Conservation (phyloP, 2,888 invertebrate species). For the Agonopterix arenella region DNA sequence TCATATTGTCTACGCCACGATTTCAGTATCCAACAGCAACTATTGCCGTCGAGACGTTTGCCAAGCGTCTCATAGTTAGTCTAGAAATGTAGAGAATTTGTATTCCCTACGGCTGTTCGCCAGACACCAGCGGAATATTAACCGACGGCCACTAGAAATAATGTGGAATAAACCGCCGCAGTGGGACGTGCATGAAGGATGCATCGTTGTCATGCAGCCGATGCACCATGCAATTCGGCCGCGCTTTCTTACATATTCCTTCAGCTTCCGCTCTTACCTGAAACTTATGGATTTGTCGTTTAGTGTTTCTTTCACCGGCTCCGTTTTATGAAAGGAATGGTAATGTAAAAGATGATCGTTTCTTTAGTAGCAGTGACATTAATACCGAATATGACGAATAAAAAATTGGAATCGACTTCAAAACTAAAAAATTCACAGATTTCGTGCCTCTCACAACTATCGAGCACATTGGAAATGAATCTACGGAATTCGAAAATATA, state of each 20-base stretch:
- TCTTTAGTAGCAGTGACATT: too few species aligned
- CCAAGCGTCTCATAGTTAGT: slow-evolving; percentile 44
- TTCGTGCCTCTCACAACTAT: too few species aligned
- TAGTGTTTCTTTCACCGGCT: slow-evolving; percentile 7
- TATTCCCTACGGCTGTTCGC: slow-evolving; percentile 51
- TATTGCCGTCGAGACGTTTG: slow-evolving; percentile 32
- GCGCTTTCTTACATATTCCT: slow-evolving; percentile 3
- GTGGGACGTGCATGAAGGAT: slow-evolving; percentile 54
- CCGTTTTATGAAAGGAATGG: slow-evolving; percentile 6
- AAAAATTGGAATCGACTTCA: too few species aligned
- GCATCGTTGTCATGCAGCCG: slow-evolving; percentile 30
- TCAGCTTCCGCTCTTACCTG: slow-evolving; percentile 6
- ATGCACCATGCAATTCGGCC: slow-evolving; percentile 11
- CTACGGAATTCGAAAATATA: too few species aligned
- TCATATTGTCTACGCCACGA: slow-evolving; percentile 2
- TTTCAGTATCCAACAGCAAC: slow-evolving; percentile 10
- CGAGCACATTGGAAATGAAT: too few species aligned
- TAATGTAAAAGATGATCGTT: background rate
- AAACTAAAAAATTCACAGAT: too few species aligned
- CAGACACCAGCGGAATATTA: slow-evolving; percentile 57
- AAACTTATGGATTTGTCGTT: slow-evolving; percentile 12
- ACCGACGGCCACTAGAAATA: slow-evolving; percentile 53
- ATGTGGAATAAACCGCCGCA: slow-evolving; percentile 63
- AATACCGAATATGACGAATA: too few species aligned
- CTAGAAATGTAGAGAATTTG: slow-evolving; percentile 44